Base-by-base conservation (phyloP, 2,888 invertebrate genomes). In the Lasioglossum figueresi region DNA sequence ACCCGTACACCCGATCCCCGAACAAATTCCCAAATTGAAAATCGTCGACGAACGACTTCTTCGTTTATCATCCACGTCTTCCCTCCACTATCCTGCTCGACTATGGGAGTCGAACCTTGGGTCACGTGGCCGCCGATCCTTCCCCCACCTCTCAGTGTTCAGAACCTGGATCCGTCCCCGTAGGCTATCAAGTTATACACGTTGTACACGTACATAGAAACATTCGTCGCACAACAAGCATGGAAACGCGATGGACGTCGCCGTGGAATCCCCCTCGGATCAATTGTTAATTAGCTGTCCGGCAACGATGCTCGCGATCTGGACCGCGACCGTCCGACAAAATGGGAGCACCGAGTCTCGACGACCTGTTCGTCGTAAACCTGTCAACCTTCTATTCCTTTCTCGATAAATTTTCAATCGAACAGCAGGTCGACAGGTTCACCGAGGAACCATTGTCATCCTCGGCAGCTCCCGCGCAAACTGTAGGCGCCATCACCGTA, bases 191-290 rank as follows among this genome's bases (percentile, higher is more conserved):
- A 85, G 88, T 90, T 88, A 89, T 89, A 76, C 66, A 68, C 66
- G 79, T 89, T 91, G 89, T 92, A 91, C 92, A 92, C 89, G 89
- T 91, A 92, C 90, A 92, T 92, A 91, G 92, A 93, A 93, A 93
- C 92, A 92, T 91, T 92, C 93, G 92, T 93, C 91, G 91, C 91
- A 91, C 91, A 86, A 82, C 84, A 93, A 92, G 91, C 91, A 89
- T 91, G 89, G 88, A 89, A 91, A 91, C 89, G 86, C 89, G 88
- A 88, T 89, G 87, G 91, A 88, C 87, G 88, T 89, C 83, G 85
- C 76, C 83, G 77, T 56, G 78, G 71, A 68, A 59, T 56, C 73
- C 27, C 27, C 40, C 31, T 73, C 73, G 73, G 31, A 52, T 73
- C 31, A 34, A 73, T 73, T 34, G 73, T 73, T 45, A 72, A 72